These are phyloP conservation scores for Syngnathus acus DNA, from an alignment of 2,797 vertebrate species.

Conservation along the genomic window DNA sequence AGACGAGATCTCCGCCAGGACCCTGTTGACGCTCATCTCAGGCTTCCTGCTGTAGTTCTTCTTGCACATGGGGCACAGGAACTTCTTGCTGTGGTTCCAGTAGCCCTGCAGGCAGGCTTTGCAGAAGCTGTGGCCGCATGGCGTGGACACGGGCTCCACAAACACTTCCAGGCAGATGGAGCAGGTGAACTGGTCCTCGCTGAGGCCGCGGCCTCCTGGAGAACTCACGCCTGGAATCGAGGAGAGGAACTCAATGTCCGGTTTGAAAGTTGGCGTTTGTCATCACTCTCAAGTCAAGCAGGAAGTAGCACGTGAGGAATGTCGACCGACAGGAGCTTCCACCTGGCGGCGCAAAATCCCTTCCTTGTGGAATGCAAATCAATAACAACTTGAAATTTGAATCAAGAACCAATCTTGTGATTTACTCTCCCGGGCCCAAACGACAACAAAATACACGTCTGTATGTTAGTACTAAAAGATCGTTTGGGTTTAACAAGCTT, in stretches of 20 bases:
- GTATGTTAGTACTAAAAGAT: not conserved
- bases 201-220: slow-evolving; percentile 47
- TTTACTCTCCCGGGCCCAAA: no score
- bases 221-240: slow-evolving; percentile 39
- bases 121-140: slow-evolving; percentile 77
- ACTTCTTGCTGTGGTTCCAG: slow-evolving; percentile 76
- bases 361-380: not conserved
- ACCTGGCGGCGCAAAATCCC: slow-evolving; percentile 10
- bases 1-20: slow-evolving; percentile 70
- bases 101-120: slow-evolving; percentile 75
- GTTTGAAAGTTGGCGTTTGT: not conserved
- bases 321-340: slow-evolving; percentile 43
- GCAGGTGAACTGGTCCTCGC: slow-evolving; percentile 75
- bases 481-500: not conserved
- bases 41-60: slow-evolving; percentile 65
- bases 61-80: slow-evolving; percentile 75
- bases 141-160: slow-evolving; percentile 73
- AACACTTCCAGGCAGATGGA: slow-evolving; percentile 78
- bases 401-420: not conserved
- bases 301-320: slow-evolving; percentile 41
- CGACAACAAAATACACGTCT: no score
- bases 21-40: slow-evolving; percentile 73
- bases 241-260: no score
- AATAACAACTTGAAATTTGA: not conserved
- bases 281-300: not conserved